phyloP scores from a whole-genome alignment of 2,797 vertebrate genomes.

The Epinephelus awoara region DNA sequence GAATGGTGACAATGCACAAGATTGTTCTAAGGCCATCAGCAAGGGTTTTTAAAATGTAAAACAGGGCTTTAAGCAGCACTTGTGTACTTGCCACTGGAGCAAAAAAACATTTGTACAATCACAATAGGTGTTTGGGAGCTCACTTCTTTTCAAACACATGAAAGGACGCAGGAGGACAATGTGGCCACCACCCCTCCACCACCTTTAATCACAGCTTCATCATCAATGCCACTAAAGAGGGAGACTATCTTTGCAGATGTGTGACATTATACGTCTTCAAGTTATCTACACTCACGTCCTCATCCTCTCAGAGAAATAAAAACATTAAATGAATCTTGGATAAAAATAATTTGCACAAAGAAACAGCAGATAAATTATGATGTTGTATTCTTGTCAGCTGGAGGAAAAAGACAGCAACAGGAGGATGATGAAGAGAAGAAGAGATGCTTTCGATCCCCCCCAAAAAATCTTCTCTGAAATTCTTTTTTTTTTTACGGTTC shows the following conservation, averaged over 20 bases:
- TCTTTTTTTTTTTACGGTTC: background rate
- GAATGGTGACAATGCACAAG: constrained; percentile 51
- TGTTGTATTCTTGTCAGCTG: background rate
- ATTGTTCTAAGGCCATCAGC: constrained; percentile 29
- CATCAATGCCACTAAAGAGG: too few species aligned
- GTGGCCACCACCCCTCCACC: too few species aligned
- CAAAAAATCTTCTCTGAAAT: too few species aligned
- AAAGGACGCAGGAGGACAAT: background rate
- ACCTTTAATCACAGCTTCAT: background rate
- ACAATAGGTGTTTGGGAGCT: constrained; percentile 28
- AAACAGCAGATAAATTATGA: background rate
- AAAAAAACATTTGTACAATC: constrained; percentile 3
- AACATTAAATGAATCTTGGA: background rate
- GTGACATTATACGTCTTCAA: background rate
- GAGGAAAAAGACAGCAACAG: background rate
- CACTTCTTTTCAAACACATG: constrained; percentile 19
- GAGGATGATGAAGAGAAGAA: background rate
- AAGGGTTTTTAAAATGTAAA: constrained; percentile 60
- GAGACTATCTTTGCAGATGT: background rate
- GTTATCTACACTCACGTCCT: background rate
- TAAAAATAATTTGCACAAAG: background rate
- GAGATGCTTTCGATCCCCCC: background rate
- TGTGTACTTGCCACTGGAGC: constrained; percentile 20
- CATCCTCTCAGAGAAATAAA: background rate
- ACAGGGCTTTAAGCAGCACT: background rate